Conservation (phyloP, 2,113 vertebrate species). For the Etia nguti region DNA sequence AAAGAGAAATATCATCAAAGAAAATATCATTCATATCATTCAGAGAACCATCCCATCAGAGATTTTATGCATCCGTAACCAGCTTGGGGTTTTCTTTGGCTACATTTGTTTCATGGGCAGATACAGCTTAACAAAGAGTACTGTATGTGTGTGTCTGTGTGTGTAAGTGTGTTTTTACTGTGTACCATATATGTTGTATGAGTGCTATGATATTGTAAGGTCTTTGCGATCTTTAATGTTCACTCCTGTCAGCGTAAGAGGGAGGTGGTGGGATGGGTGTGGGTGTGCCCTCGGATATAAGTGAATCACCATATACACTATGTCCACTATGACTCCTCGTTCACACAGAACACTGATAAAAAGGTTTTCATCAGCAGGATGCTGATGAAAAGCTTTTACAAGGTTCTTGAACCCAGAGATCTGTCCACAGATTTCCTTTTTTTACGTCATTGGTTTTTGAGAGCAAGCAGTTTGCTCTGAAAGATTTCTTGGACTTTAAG, state of each 20-base stretch:
- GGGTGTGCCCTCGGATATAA: neutral
- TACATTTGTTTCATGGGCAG: neutral
- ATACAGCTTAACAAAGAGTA: neutral
- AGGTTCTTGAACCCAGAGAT: neutral
- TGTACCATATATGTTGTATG: constrained; percentile 38
- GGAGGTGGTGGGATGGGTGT: neutral
- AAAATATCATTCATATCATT: neutral
- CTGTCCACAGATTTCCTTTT: neutral
- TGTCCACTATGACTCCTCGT: neutral
- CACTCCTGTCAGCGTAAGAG: neutral
- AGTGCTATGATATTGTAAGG: constrained; percentile 6
- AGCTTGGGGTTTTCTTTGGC: neutral
- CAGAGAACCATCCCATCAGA: neutral
- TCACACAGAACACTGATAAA: neutral
- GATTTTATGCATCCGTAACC: neutral
- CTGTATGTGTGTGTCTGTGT: neutral
- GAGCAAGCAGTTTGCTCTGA: neutral
- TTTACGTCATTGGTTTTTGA: neutral
- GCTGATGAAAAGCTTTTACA: neutral
- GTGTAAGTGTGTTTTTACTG: neutral
- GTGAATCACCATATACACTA: neutral
- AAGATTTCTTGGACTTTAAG: neutral
- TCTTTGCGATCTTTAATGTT: neutral
- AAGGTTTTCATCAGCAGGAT: neutral
- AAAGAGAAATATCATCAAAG: constrained; percentile 1